Evolutionary conservation across 2,797 vertebrate genomes (phyloP).

Genomic region (Argentina silus): DNA sequence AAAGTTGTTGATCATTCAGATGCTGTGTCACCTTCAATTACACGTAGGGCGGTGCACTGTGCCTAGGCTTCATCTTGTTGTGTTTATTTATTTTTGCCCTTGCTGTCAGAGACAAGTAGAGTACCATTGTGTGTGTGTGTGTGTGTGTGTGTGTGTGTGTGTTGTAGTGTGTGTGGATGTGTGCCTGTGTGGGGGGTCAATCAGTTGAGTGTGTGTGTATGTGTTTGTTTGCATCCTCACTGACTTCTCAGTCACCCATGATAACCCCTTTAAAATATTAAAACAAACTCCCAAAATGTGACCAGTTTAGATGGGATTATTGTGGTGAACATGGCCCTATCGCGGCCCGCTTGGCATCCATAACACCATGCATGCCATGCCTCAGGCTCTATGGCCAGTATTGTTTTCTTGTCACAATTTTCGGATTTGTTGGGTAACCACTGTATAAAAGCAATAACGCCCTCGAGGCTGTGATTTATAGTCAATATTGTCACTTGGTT

Average conservation of each 20-base stretch:
- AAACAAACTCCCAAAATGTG: neutral
- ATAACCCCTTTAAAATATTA: neutral
- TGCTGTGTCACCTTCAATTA: constrained; percentile 63
- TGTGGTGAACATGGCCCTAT: neutral
- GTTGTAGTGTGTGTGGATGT: constrained; percentile 20
- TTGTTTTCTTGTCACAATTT: too few relatives aligned
- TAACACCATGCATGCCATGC: neutral
- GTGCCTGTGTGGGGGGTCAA: constrained; percentile 14
- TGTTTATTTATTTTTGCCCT: neutral
- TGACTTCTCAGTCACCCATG: neutral
- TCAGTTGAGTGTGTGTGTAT: constrained; percentile 14
- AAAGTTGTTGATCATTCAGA: constrained; percentile 49
- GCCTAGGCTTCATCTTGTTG: too few relatives aligned
- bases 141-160: constrained; percentile 12
- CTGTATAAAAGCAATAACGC: too few relatives aligned
- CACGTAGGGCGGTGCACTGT: constrained; percentile 38
- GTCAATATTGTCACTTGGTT: too few relatives aligned
- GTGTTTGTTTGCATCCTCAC: neutral
- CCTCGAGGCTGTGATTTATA: too few relatives aligned
- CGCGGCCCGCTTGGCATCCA: neutral
- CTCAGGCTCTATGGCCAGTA: too few relatives aligned
- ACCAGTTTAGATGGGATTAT: neutral
- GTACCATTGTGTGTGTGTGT: constrained; percentile 11
- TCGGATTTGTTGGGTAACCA: too few relatives aligned
- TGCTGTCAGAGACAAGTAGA: neutral